Evolutionary conservation across 2,797 vertebrate genomes (phyloP).

Genomic region (Ambastaia sidthimunki): DNA sequence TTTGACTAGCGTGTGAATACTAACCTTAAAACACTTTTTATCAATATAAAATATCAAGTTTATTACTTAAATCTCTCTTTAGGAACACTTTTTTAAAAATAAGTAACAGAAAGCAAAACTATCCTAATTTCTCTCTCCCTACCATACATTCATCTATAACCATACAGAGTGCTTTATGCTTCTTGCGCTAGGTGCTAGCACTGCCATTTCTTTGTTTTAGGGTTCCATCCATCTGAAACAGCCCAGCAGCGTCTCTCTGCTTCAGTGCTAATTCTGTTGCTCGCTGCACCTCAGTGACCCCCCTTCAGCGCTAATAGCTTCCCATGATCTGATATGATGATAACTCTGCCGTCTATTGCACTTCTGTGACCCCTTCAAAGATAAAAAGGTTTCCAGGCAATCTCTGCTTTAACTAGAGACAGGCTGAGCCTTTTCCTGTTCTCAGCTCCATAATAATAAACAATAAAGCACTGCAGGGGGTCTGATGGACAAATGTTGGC

Average conservation of each 20-base stretch:
- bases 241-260: constrained; percentile 9
- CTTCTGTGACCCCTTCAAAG: constrained; percentile 42
- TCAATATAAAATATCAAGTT: no score
- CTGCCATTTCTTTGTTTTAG: constrained; percentile 11
- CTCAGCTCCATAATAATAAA: constrained; percentile 20
- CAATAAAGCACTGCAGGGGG: background rate
- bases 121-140: background rate
- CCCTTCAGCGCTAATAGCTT: constrained; percentile 46
- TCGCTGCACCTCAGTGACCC: constrained; percentile 33
- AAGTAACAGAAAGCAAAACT: background rate
- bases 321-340: constrained; percentile 45
- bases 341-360: constrained; percentile 44
- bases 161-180: constrained; percentile 7
- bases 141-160: background rate
- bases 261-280: constrained; percentile 36
- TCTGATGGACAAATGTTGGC: background rate
- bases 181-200: background rate
- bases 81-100: no score
- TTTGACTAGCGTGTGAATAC: no score
- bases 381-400: constrained; percentile 35
- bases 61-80: no score
- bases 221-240: constrained; percentile 14
- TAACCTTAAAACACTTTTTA: no score
- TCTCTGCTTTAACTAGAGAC: constrained; percentile 35
- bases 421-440: constrained; percentile 1